Percentiles rank a stretch among this genome's conserved stretches.
Conservation (phyloP, 53 echinoderm and acorn worm species). For the Antedon mediterranea region DNA sequence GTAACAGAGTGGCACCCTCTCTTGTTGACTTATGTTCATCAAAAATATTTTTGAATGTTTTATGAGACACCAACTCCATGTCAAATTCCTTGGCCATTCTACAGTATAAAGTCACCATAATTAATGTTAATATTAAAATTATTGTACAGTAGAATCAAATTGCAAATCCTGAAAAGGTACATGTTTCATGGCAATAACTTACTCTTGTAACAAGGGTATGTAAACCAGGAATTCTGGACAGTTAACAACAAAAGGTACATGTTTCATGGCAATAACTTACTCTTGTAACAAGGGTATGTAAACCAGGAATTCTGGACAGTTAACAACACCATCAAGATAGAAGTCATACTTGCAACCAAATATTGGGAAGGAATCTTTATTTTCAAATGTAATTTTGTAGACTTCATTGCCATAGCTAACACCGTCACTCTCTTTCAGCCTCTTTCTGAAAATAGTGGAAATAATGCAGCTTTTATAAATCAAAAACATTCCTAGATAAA, state of each 20-base stretch:
- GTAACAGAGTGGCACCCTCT: constrained; percentile 49
- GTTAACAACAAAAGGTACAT: constrained; percentile 51
- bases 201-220: constrained; percentile 81
- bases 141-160: too few relatives aligned
- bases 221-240: constrained; percentile 94
- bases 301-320: constrained; percentile 91
- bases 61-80: constrained; percentile 64
- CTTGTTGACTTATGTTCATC: constrained; percentile 21
- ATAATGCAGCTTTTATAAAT: too few relatives aligned
- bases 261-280: constrained; percentile 49
- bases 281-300: constrained; percentile 82
- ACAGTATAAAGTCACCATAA: not conserved
- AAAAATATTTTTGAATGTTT: constrained; percentile 70
- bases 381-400: constrained; percentile 73
- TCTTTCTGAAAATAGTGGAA: constrained; percentile 36
- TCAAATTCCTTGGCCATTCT: constrained; percentile 85
- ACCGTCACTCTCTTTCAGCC: constrained; percentile 47
- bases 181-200: constrained; percentile 9
- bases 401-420: constrained; percentile 77
- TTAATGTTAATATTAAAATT: too few relatives aligned
- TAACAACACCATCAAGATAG: constrained; percentile 76
- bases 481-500: too few relatives aligned
- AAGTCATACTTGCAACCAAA: constrained; percentile 85
- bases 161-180: not conserved
- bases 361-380: constrained; percentile 62